A percentile compares a stretch with the other conserved stretches of the same genome.
These are phyloP conservation scores for Drosophila mulleri DNA, from an alignment of 2,888 invertebrate species.

Conservation along the genomic window DNA sequence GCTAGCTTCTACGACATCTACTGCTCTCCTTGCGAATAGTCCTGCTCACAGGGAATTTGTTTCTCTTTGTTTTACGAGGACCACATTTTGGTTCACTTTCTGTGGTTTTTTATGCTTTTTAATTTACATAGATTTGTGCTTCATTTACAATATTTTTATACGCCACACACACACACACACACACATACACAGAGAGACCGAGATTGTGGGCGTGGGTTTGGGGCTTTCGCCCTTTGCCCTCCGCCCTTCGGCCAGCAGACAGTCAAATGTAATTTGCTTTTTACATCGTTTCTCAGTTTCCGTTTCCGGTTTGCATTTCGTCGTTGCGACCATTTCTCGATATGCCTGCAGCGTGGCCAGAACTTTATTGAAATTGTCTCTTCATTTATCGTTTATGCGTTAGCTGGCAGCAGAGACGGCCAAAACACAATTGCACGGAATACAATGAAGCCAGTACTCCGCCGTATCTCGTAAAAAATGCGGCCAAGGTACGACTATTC, in stretches of 20 bases:
- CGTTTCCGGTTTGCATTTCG: conserved; percentile 69
- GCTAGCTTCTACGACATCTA: not conserved
- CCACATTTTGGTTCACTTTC: conserved; percentile 41
- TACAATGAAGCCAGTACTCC: conserved; percentile 2
- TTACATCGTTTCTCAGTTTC: conserved; percentile 70
- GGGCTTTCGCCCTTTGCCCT: not conserved
- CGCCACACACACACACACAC: conserved; percentile 15
- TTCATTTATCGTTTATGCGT: conserved; percentile 72
- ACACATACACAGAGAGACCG: not conserved
- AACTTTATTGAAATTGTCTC: conserved; percentile 77
- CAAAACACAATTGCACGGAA: conserved; percentile 9
- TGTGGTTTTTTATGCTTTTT: conserved; percentile 68
- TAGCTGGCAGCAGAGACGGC: conserved; percentile 42
- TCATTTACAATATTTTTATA: conserved; percentile 71
- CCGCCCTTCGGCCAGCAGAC: conserved; percentile 20
- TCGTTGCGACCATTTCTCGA: conserved; percentile 49
- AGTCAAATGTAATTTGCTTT: conserved; percentile 73
- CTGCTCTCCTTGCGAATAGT: conserved; percentile 16
- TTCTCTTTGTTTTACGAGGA: conserved; percentile 43
- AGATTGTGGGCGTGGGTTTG: not conserved
- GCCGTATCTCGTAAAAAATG: conserved; percentile 39
- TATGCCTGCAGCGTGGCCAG: conserved; percentile 52
- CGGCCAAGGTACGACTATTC: conserved; percentile 5
- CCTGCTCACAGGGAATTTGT: conserved; percentile 22
- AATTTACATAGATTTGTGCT: conserved; percentile 72